Evolutionary conservation across 2,888 invertebrate genomes (phyloP), one percentile per base, ranked within the genome.

Genomic region (Rhimphoctona megacephalus): DNA sequence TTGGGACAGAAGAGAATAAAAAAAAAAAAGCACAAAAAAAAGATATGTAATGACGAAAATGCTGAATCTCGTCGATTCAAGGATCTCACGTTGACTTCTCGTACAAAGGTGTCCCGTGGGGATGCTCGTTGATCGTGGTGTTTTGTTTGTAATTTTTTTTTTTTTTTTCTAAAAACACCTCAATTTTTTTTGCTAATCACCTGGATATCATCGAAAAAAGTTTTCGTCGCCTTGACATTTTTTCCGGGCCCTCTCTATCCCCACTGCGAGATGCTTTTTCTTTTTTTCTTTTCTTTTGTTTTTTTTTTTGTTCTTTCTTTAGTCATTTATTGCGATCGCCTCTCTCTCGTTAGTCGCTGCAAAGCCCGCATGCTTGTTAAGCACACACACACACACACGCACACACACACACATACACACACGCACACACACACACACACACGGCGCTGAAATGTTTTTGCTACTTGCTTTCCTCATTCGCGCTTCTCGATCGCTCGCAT

Each of bases 291-390:
- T 39, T 7, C 39, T 7, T 39, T 39, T 74, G 57, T 86, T 78
- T 43, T 43, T 22, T 36, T 14, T 61, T 49, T n/a, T 73, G 9
- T 19, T 36, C 14, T 17, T 77, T 85, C 77, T 74, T 52, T 73
- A 67, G 73, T 74, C 36, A 7, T 46, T 69, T 69, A 70, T 72
- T 81, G 81, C 85, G 70, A 61, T 66, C 78, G 86, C 81, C 77
- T 86, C 76, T 88, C 81, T 90, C 90, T 92, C 87, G 93, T 94
- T 94, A 94, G 94, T 94, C 93, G 94, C 94, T 94, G 94, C 94
- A 94, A 94, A 94, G 94, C 94, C 92, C 91, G 91, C 94, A 94
- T 94, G 94, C 94, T 94, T 91, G 93, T 94, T 94, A 94, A 93
- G 92, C 93, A 93, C 93, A 93, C 93, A 93, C 92, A 90, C 81